Evolutionary conservation across 2,888 invertebrate species (phyloP), one percentile per base, ranked within the genome.

Genomic region (Drosophila paramelanica): DNA sequence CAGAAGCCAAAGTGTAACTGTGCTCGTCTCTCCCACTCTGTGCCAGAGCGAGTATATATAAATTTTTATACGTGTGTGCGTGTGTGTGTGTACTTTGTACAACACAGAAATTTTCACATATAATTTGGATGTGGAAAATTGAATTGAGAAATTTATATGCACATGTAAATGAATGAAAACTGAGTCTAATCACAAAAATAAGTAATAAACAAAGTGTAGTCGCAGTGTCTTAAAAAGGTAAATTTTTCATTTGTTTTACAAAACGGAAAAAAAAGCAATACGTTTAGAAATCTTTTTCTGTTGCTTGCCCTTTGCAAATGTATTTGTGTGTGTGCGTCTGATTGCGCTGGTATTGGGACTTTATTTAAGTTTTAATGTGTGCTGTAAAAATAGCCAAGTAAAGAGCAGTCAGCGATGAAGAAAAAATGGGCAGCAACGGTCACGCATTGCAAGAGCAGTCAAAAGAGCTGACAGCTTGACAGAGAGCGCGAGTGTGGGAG

Each of bases 301-400:
- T 64, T 75, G 77, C 77, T 67, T 75, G 77, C 75, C 75, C 75
- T 75, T 77, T 70, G 52, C 57, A 68, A 57, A 45, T 67, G 72
- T 57, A 50, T 57, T 53, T 45, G 70, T 59, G 43, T 68, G 51
- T 67, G 64, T 70, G 33, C 49, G 66, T 51, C 46, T 45, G 51
- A 27, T 17, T 64, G 65, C 56, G 58, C 7, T 47, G 59, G 77
- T 69, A 58, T 74, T 66, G 47, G 73, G 76, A 69, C 65, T 82
- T 80, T 77, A 71, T 76, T 82, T 67, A 72, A 73, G 61, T 77
- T 81, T 84, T 77, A 51, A 67, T 81, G 79, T 84, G 83, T 74
- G 81, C 87, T 78, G 82, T 82, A 82, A 86, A 82, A 82, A 86
- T 82, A 82, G 84, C 82, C 67, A 62, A 75, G 67, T 38, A 52